Evolutionary conservation across 2,797 vertebrate genomes (phyloP).

Genomic region (Tamandua tetradactyla): DNA sequence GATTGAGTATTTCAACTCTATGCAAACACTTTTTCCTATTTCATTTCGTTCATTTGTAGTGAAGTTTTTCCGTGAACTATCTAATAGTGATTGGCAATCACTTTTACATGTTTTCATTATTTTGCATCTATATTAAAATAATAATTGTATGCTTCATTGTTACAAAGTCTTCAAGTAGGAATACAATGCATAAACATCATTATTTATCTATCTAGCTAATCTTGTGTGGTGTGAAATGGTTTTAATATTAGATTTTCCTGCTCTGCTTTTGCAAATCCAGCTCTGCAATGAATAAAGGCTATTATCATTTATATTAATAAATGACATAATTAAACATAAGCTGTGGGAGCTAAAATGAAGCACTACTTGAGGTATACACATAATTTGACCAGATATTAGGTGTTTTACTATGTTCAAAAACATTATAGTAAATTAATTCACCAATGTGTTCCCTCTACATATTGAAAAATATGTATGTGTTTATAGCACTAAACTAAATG

Average conservation of each 20-base stretch:
- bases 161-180: constrained; percentile 26
- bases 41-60: not conserved
- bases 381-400: constrained; percentile 57
- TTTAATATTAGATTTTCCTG: constrained; percentile 64
- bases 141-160: not conserved
- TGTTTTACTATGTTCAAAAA: constrained; percentile 51
- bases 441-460: constrained; percentile 24
- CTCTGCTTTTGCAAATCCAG: constrained; percentile 50
- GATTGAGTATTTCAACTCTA: not conserved
- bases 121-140: constrained; percentile 1
- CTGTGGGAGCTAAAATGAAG: not conserved
- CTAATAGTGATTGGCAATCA: not conserved
- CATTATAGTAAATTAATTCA: constrained; percentile 58
- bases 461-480: not conserved
- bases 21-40: not conserved
- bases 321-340: constrained; percentile 49
- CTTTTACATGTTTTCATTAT: constrained; percentile 20
- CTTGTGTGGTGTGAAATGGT: constrained; percentile 7
- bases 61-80: not conserved
- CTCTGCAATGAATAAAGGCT: not conserved
- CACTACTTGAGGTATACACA: not conserved
- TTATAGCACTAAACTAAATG: not conserved
- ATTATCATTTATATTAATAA: not conserved
- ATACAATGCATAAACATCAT: constrained; percentile 1
- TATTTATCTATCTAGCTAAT: constrained; percentile 28